Evolutionary conservation across 2,113 vertebrate species (phyloP).

Genomic region (Oncorhynchus clarkii): DNA sequence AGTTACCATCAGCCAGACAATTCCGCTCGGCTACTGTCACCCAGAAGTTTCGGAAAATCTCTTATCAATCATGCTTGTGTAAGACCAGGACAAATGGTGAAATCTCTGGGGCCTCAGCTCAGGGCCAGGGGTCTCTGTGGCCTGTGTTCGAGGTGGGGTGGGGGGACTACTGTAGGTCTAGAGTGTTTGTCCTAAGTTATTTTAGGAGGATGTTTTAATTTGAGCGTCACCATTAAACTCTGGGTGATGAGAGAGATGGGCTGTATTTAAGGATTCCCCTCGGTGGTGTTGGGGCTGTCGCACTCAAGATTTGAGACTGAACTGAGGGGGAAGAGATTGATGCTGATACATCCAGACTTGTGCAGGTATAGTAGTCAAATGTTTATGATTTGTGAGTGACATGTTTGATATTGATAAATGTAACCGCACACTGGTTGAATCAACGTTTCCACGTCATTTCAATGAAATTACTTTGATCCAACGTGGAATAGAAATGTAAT

Average conservation of each 20-base stretch:
- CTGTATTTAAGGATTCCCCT: slow-evolving; percentile 59
- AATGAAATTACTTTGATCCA: no score
- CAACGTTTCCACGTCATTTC: no score
- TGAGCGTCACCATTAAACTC: slow-evolving; percentile 37
- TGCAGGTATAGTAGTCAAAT: slow-evolving; percentile 13
- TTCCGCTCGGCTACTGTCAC: no score
- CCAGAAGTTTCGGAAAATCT: background rate
- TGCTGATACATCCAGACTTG: slow-evolving; percentile 1
- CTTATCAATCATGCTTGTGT: background rate
- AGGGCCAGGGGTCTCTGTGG: background rate
- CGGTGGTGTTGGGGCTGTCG: background rate
- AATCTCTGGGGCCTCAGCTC: background rate
- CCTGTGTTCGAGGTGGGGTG: slow-evolving; percentile 15
- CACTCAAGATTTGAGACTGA: background rate
- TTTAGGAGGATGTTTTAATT: slow-evolving; percentile 63
- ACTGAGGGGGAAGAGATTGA: background rate
- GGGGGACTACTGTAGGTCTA: slow-evolving; percentile 12
- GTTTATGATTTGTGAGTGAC: background rate
- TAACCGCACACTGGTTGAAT: background rate
- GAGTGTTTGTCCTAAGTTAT: slow-evolving; percentile 63
- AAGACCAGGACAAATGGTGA: background rate
- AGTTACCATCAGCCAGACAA: background rate
- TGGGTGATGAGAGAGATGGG: slow-evolving; percentile 41
- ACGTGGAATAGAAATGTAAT: no score
- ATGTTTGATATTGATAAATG: background rate